These are phyloP conservation scores for Neelides folsomi DNA, from an alignment of 2,888 invertebrate genomes.

Conservation along the genomic window DNA sequence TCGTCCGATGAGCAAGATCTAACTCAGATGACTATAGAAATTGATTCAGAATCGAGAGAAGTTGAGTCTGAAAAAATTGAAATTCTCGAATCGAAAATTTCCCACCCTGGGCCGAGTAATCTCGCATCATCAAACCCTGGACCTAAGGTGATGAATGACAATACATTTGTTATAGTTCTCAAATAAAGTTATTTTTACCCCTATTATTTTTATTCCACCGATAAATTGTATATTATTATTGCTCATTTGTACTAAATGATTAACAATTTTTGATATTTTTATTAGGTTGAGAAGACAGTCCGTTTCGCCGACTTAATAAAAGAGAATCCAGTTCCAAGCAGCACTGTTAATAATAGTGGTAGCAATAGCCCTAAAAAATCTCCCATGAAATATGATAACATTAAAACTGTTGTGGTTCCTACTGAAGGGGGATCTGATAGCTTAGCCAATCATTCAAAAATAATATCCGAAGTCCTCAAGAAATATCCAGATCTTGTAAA, in stretches of 20 bases:
- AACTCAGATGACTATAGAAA: not conserved
- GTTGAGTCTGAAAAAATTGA: no score
- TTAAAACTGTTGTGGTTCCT: not conserved
- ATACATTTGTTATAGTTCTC: no score
- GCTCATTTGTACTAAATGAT: no score
- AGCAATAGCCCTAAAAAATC: constrained; percentile 2
- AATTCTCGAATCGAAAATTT: no score
- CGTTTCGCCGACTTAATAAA: constrained; percentile 44
- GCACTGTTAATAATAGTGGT: not conserved
- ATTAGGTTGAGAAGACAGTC: constrained; percentile 38
- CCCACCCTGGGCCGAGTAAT: no score
- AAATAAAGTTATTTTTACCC: no score
- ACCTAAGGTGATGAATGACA: no score
- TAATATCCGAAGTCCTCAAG: constrained; percentile 71
- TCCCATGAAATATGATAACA: not conserved
- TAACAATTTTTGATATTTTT: no score
- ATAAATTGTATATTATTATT: no score
- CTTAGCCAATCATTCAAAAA: constrained; percentile 60
- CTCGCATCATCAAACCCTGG: no score
- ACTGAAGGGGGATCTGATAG: constrained; percentile 5
- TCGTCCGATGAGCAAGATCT: not conserved
- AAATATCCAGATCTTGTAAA: constrained; percentile 78
- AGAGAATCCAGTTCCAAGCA: constrained; percentile 35
- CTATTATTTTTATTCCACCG: no score
- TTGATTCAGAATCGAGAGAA: not conserved